phyloP scores from a whole-genome alignment of 1,140 invertebrate species.

The Lepidurus arcticus region DNA sequence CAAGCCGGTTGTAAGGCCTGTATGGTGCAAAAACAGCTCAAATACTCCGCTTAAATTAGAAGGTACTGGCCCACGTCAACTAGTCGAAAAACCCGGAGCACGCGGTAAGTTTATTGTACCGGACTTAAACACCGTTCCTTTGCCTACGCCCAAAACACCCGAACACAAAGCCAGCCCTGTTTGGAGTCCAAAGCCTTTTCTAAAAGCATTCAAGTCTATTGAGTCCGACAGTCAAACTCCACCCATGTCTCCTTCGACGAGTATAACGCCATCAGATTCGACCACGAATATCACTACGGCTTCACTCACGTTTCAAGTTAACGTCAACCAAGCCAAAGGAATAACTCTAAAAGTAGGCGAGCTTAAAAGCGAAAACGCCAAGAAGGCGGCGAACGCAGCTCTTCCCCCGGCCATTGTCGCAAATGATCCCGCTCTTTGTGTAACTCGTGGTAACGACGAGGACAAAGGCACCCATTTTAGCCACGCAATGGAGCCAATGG shows the following conservation, averaged over 20 bases:
- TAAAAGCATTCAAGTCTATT: slow-evolving; percentile 3
- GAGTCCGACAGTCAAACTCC: slow-evolving; percentile 19
- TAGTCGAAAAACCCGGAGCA: slow-evolving; percentile 32
- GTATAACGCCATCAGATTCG: not conserved
- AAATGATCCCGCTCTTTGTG: not conserved
- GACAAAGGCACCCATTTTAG: not conserved
- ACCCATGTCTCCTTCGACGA: not conserved
- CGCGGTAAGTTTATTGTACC: slow-evolving; percentile 27
- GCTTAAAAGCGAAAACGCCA: not conserved
- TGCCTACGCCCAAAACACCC: slow-evolving; percentile 26
- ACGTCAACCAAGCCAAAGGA: slow-evolving; percentile 23
- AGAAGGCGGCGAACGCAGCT: not conserved
- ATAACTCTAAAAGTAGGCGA: slow-evolving; percentile 24
- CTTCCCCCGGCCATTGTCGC: not conserved
- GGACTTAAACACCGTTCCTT: slow-evolving; percentile 23
- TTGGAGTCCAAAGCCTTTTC: not conserved
- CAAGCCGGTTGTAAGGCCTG: not conserved
- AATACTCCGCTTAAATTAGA: not conserved
- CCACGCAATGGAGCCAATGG: not conserved
- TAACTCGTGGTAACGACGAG: not conserved
- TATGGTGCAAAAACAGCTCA: not conserved
- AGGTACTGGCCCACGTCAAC: not conserved
- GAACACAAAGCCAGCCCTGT: not conserved
- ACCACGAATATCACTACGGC: not conserved
- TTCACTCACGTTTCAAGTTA: slow-evolving; percentile 23